Evolutionary conservation across 2,888 invertebrate species (phyloP).

Genomic region (Nomada fucata): DNA sequence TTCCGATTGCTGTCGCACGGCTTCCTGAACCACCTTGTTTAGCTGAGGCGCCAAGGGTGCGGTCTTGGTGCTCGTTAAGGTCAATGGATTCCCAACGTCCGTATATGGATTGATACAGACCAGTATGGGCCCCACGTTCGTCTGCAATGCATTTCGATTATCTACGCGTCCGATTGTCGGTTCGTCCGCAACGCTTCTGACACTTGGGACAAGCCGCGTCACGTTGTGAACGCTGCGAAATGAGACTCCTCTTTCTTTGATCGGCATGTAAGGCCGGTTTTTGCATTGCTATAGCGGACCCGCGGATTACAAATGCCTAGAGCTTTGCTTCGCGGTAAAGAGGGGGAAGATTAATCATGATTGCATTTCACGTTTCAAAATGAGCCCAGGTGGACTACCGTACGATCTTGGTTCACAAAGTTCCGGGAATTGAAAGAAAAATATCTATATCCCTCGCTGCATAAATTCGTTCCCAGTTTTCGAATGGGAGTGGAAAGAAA

Average conservation of each 20-base stretch:
- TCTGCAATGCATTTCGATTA: slow-evolving; percentile 86
- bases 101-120: slow-evolving; percentile 95
- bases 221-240: not conserved
- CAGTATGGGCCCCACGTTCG: slow-evolving; percentile 96
- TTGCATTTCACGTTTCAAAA: slow-evolving; percentile 1
- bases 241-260: slow-evolving; percentile 6
- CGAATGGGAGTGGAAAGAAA: no score
- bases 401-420: slow-evolving; percentile 4
- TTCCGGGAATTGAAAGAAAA: no score
- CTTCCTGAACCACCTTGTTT: slow-evolving; percentile 95
- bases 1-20: slow-evolving; percentile 96
- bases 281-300: slow-evolving; percentile 21
- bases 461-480: no score
- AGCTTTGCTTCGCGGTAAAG: slow-evolving; percentile 8
- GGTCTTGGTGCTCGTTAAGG: slow-evolving; percentile 91
- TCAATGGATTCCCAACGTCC: slow-evolving; percentile 94
- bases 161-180: slow-evolving; percentile 20
- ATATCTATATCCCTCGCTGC: no score
- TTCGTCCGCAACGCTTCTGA: not conserved
- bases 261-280: not conserved
- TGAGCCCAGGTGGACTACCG: not conserved
- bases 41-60: slow-evolving; percentile 92
- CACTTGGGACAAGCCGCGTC: not conserved
- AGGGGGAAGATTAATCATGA: slow-evolving; percentile 20
- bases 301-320: slow-evolving; percentile 21